Conservation (phyloP, 2,888 invertebrate genomes). For the Nudaria mundana region DNA sequence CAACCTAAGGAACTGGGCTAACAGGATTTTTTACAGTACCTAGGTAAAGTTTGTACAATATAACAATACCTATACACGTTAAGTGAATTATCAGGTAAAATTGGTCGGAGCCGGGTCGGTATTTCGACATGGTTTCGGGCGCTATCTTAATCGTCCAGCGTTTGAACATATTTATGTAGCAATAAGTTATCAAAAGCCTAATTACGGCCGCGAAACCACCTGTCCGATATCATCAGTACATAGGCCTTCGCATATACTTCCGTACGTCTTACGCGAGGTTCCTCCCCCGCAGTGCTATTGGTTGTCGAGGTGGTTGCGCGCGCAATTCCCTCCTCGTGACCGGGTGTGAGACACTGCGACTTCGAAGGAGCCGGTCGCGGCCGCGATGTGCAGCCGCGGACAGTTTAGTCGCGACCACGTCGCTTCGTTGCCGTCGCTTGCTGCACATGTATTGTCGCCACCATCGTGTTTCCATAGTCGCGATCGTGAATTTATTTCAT, state of each 20-base stretch:
- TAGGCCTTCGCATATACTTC: constrained; percentile 81
- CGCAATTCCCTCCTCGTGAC: constrained; percentile 74
- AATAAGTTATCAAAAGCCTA: constrained; percentile 78
- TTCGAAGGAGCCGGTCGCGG: constrained; percentile 68
- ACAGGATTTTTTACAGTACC: constrained; percentile 15
- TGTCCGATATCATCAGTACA: constrained; percentile 80
- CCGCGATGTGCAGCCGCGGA: constrained; percentile 61
- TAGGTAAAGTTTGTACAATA: constrained; percentile 36
- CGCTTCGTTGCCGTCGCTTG: constrained; percentile 45
- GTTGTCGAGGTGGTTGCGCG: constrained; percentile 63
- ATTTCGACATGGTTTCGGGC: constrained; percentile 49
- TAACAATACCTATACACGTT: constrained; percentile 50
- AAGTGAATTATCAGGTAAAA: too few species aligned
- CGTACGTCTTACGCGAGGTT: constrained; percentile 77
- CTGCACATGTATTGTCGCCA: constrained; percentile 18
- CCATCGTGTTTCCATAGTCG: constrained; percentile 19
- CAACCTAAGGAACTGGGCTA: too few species aligned
- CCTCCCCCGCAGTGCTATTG: constrained; percentile 73
- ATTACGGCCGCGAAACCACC: constrained; percentile 80
- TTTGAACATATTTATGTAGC: constrained; percentile 74
- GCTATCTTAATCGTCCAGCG: constrained; percentile 71
- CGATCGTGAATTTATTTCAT: constrained; percentile 30
- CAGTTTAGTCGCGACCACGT: constrained; percentile 68
- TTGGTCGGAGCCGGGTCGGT: constrained; percentile 44
- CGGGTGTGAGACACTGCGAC: constrained; percentile 63